phyloP scores from a whole-genome alignment of 37 sponge, comb jelly and placozoan species.

The Bolinopsis microptera region DNA sequence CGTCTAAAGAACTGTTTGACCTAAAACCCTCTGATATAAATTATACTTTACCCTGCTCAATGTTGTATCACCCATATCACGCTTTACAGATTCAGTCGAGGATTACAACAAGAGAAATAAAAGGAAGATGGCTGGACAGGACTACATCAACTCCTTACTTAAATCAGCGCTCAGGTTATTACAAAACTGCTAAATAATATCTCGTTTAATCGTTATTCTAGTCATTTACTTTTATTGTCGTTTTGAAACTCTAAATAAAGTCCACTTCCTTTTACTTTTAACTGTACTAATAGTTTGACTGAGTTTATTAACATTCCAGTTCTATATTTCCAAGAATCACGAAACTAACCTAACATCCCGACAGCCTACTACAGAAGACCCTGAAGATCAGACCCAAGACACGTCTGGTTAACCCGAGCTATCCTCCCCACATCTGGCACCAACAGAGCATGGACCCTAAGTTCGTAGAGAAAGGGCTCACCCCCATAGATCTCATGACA shows the following conservation, averaged over 20 bases:
- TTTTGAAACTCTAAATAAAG: too few species aligned
- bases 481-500: constrained; percentile 54
- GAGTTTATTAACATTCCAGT: too few species aligned
- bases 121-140: constrained; percentile 51
- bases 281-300: too few species aligned
- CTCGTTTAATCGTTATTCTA: too few species aligned
- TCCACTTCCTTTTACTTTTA: too few species aligned
- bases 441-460: constrained; percentile 65
- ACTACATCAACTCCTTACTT: constrained; percentile 55
- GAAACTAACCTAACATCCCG: too few species aligned
- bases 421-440: constrained; percentile 62
- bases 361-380: constrained; percentile 57
- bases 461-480: constrained; percentile 50
- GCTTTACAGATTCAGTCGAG: background rate
- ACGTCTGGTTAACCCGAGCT: constrained; percentile 58
- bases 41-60: too few species aligned
- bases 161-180: constrained; percentile 44
- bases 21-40: too few species aligned
- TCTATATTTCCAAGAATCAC: too few species aligned
- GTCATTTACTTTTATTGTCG: too few species aligned
- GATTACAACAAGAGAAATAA: constrained; percentile 18
- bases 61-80: too few species aligned
- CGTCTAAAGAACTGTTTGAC: too few species aligned
- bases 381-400: constrained; percentile 60
- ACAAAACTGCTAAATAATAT: background rate